Evolutionary conservation across 2,797 vertebrate genomes (phyloP), one percentile per base, ranked within the genome.

Genomic region (Parauchenoglanis punctatus): DNA sequence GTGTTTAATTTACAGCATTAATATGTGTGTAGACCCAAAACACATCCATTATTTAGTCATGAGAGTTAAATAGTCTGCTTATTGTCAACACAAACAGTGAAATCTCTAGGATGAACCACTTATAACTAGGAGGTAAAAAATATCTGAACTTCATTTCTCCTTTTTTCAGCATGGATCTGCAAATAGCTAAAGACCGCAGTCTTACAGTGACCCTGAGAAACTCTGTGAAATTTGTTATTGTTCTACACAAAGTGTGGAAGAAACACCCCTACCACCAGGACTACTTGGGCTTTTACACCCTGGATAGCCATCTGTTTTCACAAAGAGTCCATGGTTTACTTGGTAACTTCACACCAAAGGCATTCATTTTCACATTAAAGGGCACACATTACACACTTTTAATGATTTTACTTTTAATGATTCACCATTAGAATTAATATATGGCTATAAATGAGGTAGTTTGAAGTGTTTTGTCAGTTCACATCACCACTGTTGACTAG

Each of bases 251-350:
- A 90, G 93, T 97, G 17, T 97, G 97, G 97, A 96, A 95, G 90
- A 95, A 95, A 85, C 95, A 95, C 81, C 96, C 96, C 0, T 86
- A 93, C 59, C 96, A 97, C 84, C 94, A 92, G 85, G 95, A 97
- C 90, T 98, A 97, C 89, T 93, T 99, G 83, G 98, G 98, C 40
- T 97, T 99, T 84, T 99, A 99, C 77, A 97, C 95, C 4, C 1
- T 97, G 88, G 96, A 97, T 90, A 95, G 95, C 85, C 96, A 96
- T 90, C 93, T 93, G 73, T 90, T 98, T 73, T 98, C 97, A 76
- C 76, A 91, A n/a, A 93, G 92, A 59, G 97, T 97, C 35, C 97
- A 97, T n/a, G 97, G 98, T 28, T 94, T 99, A 44, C 93, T 99
- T 91, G 98, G 98, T 99, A 97, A 83, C 11, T 54, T 56, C 11